A percentile compares a stretch with the other conserved stretches of the same genome.
These are phyloP conservation scores for Champsocephalus gunnari DNA, from an alignment of 2,797 vertebrate species.

Conservation along the genomic window DNA sequence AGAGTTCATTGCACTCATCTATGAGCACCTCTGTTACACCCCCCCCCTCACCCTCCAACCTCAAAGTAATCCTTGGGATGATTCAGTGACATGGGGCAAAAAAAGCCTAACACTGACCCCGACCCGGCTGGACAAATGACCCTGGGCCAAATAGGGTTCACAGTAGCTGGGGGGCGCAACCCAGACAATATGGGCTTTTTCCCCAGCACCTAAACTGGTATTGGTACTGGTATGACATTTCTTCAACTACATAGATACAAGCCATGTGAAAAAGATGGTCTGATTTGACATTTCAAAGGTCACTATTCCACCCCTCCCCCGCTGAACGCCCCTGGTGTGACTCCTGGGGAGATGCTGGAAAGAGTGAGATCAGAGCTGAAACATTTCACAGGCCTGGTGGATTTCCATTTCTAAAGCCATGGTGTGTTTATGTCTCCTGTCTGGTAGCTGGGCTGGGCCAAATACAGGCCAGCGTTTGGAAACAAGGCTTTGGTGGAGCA, in stretches of 20 bases:
- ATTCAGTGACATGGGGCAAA: slow-evolving; percentile 48
- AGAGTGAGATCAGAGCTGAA: slow-evolving; percentile 77
- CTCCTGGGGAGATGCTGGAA: slow-evolving; percentile 73
- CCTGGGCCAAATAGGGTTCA: slow-evolving; percentile 10
- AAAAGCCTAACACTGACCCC: slow-evolving; percentile 22
- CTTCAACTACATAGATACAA: slow-evolving; percentile 4
- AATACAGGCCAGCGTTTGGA: slow-evolving; percentile 56
- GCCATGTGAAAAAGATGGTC: background rate
- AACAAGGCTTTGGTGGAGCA: slow-evolving; percentile 55
- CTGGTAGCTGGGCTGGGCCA: slow-evolving; percentile 64
- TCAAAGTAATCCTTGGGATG: slow-evolving; percentile 64
- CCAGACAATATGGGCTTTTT: background rate
- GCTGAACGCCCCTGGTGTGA: slow-evolving; percentile 38
- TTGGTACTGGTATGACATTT: slow-evolving; percentile 11
- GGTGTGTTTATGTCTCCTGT: slow-evolving; percentile 79
- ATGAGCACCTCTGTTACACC: slow-evolving; percentile 54
- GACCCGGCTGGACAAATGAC: background rate
- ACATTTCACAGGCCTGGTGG: slow-evolving; percentile 69
- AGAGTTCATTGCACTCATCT: slow-evolving; percentile 67
- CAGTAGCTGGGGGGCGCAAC: background rate
- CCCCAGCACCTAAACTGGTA: background rate
- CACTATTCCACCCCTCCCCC: slow-evolving; percentile 19
- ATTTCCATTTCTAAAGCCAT: slow-evolving; percentile 73
- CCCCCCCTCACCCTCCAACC: slow-evolving; percentile 25
- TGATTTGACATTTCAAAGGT: slow-evolving; percentile 50